Evolutionary conservation across 2,888 invertebrate species (phyloP).

Genomic region (Drosophila nr. medialis): DNA sequence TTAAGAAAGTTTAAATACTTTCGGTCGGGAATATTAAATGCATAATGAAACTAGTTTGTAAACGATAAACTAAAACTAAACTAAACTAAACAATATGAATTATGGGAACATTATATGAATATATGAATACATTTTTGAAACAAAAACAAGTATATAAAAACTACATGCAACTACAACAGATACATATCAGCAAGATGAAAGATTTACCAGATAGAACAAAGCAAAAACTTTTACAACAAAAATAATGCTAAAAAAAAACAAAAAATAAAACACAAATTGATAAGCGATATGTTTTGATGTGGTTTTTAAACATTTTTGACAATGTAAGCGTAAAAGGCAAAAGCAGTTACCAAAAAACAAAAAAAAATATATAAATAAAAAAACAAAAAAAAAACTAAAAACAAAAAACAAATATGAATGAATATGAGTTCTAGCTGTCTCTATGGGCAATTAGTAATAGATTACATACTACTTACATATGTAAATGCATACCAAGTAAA

Average conservation of each 20-base stretch:
- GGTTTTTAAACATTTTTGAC: constrained; percentile 73
- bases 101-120: constrained; percentile 83
- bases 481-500: constrained; percentile 53
- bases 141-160: constrained; percentile 41
- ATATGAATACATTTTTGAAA: constrained; percentile 67
- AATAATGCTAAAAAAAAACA: constrained; percentile 40
- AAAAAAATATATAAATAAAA: constrained; percentile 21
- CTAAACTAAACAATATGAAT: constrained; percentile 83
- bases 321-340: constrained; percentile 71
- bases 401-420: constrained; percentile 39
- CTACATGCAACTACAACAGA: constrained; percentile 69
- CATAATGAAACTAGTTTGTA: constrained; percentile 61
- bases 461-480: constrained; percentile 57
- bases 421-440: constrained; percentile 51
- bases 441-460: constrained; percentile 52
- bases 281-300: constrained; percentile 76
- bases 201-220: constrained; percentile 67
- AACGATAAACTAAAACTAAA: constrained; percentile 50
- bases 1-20: constrained; percentile 29
- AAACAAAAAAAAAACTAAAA: constrained; percentile 18
- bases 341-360: constrained; percentile 73
- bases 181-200: constrained; percentile 77
- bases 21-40: constrained; percentile 51
- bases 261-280: constrained; percentile 32
- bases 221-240: constrained; percentile 62